Percentiles rank a stretch among this genome's conserved stretches.
Conservation (phyloP, 2,113 vertebrate genomes). For the Sylvicapra grimmia region DNA sequence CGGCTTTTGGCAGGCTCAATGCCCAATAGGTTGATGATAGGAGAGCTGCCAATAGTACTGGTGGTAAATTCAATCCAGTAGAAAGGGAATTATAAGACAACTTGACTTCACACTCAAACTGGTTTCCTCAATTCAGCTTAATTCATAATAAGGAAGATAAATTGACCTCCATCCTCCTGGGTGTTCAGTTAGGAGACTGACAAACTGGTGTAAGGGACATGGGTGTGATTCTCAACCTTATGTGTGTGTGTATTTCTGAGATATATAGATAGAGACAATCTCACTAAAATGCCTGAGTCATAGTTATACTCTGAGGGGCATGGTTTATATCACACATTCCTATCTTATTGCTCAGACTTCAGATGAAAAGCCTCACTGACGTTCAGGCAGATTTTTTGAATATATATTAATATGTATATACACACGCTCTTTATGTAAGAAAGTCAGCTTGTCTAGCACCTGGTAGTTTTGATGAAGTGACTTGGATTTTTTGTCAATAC, state of each 20-base stretch:
- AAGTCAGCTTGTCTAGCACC: background rate
- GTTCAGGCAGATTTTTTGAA: background rate
- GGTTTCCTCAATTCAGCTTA: background rate
- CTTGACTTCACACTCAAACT: background rate
- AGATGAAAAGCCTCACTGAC: slow-evolving; percentile 14
- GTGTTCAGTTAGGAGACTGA: background rate
- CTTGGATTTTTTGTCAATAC: background rate
- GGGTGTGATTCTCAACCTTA: background rate
- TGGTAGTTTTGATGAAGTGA: background rate
- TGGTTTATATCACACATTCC: slow-evolving; percentile 30
- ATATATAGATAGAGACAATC: slow-evolving; percentile 19
- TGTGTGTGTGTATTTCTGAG: background rate
- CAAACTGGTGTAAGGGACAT: background rate
- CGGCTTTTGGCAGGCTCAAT: background rate
- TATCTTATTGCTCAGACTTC: slow-evolving; percentile 7
- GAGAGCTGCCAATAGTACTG: background rate
- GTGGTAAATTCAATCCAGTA: background rate
- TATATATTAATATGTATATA: background rate
- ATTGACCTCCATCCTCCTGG: background rate
- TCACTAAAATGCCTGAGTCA: slow-evolving; percentile 3
- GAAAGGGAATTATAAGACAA: background rate
- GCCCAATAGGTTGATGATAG: background rate
- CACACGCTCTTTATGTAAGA: background rate
- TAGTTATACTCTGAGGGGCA: background rate
- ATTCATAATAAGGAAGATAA: background rate